A percentile compares a stretch with the other conserved stretches of the same genome.
These are phyloP conservation scores for Lonchura striata DNA, from an alignment of 2,113 vertebrate species.

Conservation along the genomic window DNA sequence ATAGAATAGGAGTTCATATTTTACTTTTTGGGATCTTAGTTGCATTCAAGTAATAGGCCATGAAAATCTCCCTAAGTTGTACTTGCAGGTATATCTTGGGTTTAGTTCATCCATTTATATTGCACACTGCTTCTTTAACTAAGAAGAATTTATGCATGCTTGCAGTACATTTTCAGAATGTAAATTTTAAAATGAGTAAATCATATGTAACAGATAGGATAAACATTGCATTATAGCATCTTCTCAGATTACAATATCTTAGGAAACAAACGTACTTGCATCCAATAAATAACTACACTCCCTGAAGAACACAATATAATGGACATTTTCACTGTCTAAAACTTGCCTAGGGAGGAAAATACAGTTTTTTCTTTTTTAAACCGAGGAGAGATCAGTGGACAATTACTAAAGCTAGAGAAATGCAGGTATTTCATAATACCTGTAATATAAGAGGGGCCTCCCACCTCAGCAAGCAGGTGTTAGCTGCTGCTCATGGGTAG, in stretches of 20 bases:
- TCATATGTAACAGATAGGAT: not conserved
- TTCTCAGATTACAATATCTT: not conserved
- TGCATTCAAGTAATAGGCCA: not conserved
- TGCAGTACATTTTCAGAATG: not conserved
- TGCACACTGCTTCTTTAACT: not conserved
- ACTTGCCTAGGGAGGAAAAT: not conserved
- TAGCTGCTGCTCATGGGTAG: rapidly evolving
- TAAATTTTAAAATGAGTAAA: not conserved
- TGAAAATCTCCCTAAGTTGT: not conserved
- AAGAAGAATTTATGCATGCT: not conserved
- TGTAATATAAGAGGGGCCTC: not conserved
- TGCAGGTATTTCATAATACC: not conserved
- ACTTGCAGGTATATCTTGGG: not conserved
- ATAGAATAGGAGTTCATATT: not conserved
- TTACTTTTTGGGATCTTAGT: not conserved
- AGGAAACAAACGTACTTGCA: not conserved
- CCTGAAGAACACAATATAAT: not conserved
- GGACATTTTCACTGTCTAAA: not conserved
- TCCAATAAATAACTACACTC: not conserved
- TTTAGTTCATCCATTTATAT: not conserved
- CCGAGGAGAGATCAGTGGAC: not conserved
- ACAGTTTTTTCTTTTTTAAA: not conserved
- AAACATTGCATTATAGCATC: not conserved
- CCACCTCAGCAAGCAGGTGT: not conserved
- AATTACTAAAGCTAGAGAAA: not conserved